These are phyloP conservation scores for Euwallacea fornicatus DNA, from an alignment of 1,140 invertebrate species.

Conservation along the genomic window DNA sequence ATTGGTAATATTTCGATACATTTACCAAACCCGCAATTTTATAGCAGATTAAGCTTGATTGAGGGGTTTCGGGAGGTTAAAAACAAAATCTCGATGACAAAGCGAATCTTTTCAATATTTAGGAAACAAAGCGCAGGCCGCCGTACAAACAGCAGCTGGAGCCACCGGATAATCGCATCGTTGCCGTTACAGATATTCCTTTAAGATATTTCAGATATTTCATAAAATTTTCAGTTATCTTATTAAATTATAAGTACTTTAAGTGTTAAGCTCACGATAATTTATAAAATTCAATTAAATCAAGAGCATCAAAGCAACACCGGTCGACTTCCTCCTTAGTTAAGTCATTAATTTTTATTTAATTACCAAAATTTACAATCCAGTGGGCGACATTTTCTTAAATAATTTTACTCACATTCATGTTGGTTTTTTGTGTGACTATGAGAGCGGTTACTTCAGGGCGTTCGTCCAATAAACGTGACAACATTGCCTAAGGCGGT, in stretches of 20 bases:
- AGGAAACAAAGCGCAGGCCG: constrained; percentile 2
- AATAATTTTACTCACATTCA: too few relatives aligned
- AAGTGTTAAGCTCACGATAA: background rate
- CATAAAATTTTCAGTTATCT: background rate
- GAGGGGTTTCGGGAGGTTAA: background rate
- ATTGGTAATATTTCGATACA: too few relatives aligned
- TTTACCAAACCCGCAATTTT: too few relatives aligned
- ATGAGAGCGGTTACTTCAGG: too few relatives aligned
- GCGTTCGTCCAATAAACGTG: background rate
- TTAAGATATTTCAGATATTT: background rate
- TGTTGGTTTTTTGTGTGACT: too few relatives aligned
- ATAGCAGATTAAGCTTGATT: background rate
- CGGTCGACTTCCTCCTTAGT: too few relatives aligned
- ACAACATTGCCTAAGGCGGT: background rate
- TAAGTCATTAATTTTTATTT: too few relatives aligned
- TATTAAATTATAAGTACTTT: background rate
- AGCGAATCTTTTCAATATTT: constrained; percentile 4
- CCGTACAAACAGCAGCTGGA: constrained; percentile 2
- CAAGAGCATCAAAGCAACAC: too few relatives aligned
- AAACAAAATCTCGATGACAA: constrained; percentile 6
- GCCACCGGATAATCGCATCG: background rate
- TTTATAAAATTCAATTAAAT: too few relatives aligned
- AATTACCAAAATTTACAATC: too few relatives aligned
- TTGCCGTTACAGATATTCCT: background rate
- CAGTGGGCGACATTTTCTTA: too few relatives aligned